A percentile compares a stretch with the other conserved stretches of the same genome.
phyloP scores from a whole-genome alignment of 2,888 invertebrate species.

The Polyommatus icarus region DNA sequence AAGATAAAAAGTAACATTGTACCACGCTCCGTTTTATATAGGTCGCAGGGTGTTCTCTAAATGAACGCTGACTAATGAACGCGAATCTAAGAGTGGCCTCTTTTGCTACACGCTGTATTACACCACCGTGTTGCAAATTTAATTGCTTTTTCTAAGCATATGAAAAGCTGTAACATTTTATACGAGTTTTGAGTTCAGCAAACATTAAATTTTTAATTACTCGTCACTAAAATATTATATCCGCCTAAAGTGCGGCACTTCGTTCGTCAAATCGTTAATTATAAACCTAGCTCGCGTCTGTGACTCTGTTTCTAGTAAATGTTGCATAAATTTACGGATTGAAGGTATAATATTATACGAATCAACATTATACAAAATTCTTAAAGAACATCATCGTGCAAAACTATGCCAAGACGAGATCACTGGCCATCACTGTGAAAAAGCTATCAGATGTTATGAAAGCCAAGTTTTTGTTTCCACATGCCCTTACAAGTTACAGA shows the following conservation, averaged over 20 bases:
- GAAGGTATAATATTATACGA: background rate
- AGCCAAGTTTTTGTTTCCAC: no score
- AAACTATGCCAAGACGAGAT: no score
- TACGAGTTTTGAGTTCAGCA: slow-evolving; percentile 21
- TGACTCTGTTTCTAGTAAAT: background rate
- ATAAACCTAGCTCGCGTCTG: background rate
- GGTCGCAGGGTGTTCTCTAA: slow-evolving; percentile 48
- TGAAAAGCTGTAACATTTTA: slow-evolving; percentile 32
- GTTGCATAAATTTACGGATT: background rate
- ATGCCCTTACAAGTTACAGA: no score
- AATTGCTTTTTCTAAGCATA: slow-evolving; percentile 40
- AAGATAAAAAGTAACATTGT: slow-evolving; percentile 33
- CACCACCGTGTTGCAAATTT: slow-evolving; percentile 39
- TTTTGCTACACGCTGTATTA: slow-evolving; percentile 43
- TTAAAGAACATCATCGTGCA: no score
- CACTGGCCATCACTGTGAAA: no score
- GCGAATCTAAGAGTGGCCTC: slow-evolving; percentile 46
- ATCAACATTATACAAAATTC: no score
- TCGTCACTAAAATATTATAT: slow-evolving; percentile 15
- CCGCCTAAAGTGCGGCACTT: background rate
- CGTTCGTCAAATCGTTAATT: slow-evolving; percentile 17
- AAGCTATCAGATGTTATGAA: no score
- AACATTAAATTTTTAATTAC: slow-evolving; percentile 29
- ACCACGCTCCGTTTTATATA: slow-evolving; percentile 42
- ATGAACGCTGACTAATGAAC: slow-evolving; percentile 50